Evolutionary conservation across 1,140 invertebrate species (phyloP).

Genomic region (Cherax destructor): DNA sequence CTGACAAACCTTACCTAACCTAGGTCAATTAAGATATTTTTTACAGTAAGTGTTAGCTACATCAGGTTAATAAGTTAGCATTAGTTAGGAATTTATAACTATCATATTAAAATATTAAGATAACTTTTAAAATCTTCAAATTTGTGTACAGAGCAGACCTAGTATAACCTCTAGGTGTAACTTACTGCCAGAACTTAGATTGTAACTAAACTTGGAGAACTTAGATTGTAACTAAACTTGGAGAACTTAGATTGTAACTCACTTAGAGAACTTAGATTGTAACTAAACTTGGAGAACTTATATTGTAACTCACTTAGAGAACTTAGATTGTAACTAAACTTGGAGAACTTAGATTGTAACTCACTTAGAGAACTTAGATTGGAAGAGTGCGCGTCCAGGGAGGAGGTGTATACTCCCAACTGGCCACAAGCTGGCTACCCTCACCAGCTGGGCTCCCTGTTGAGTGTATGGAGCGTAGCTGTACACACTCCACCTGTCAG

Average conservation of each 20-base stretch:
- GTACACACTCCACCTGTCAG: background rate
- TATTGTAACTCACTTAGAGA: background rate
- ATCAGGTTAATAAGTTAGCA: too few relatives aligned
- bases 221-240: background rate
- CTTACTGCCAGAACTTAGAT: background rate
- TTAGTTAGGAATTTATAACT: too few relatives aligned
- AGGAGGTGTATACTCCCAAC: background rate
- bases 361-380: background rate
- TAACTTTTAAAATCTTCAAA: too few relatives aligned
- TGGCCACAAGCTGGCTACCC: background rate
- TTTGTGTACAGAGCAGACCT: too few relatives aligned
- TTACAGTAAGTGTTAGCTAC: too few relatives aligned
- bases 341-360: background rate
- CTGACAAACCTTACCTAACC: too few relatives aligned
- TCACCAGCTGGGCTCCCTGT: background rate
- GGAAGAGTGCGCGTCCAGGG: background rate
- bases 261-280: background rate
- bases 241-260: background rate
- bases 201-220: background rate
- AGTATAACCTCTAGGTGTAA: too few relatives aligned
- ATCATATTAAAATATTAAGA: too few relatives aligned
- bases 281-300: background rate
- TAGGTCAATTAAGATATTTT: too few relatives aligned
- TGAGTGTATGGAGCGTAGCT: background rate
- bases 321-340: background rate